These are phyloP conservation scores for Styela plicata DNA, from an alignment of 23 tunicate species.

Conservation along the genomic window DNA sequence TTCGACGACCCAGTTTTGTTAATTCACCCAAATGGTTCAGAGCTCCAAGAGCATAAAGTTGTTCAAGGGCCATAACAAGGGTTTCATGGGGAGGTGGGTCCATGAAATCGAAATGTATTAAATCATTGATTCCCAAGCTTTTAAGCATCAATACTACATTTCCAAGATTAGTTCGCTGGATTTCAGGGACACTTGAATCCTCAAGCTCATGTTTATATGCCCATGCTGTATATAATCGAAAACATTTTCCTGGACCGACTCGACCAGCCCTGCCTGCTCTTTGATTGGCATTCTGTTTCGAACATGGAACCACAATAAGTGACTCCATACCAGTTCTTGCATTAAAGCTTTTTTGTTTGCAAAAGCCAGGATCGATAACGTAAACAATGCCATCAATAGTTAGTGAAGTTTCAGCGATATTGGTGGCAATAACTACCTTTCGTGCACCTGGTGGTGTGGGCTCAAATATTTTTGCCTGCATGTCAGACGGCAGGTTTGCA, in stretches of 20 bases:
- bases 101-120: slow-evolving; percentile 96
- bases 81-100: slow-evolving; percentile 98
- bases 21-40: slow-evolving; percentile 88
- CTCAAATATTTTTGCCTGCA: slow-evolving; percentile 95
- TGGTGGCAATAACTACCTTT: slow-evolving; percentile 92
- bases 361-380: slow-evolving; percentile 97
- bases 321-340: slow-evolving; percentile 98
- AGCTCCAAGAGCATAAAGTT: slow-evolving; percentile 95
- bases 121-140: slow-evolving; percentile 95
- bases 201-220: slow-evolving; percentile 95
- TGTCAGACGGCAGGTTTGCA: slow-evolving; percentile 94
- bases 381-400: slow-evolving; percentile 95
- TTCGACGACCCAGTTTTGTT: slow-evolving; percentile 89
- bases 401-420: slow-evolving; percentile 95
- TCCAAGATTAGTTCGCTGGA: slow-evolving; percentile 91
- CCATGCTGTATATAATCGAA: slow-evolving; percentile 96
- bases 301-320: slow-evolving; percentile 89
- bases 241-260: slow-evolving; percentile 97
- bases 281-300: slow-evolving; percentile 93
- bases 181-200: slow-evolving; percentile 88
- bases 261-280: slow-evolving; percentile 97
- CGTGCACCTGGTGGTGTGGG: slow-evolving; percentile 93
- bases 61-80: slow-evolving; percentile 86
- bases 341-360: slow-evolving; percentile 93
- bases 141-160: slow-evolving; percentile 92